Base-by-base conservation (phyloP, 2,888 invertebrate species). In the Dendrolimus houi region DNA sequence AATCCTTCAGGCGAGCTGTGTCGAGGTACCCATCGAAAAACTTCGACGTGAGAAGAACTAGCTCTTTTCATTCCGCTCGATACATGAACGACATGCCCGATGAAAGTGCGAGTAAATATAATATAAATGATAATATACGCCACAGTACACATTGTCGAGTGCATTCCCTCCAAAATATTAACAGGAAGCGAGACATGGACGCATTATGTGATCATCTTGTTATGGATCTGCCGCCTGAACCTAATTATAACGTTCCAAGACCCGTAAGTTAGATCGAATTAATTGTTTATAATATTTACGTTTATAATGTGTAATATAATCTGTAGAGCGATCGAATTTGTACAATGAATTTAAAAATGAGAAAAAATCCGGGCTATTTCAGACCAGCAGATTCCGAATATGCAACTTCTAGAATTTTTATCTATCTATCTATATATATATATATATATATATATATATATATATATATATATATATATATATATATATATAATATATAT, bases 151-250 rank as follows among this genome's bases (percentile, higher is more conserved):
- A 68, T 62, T 90, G 90, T 63, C 72, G 88, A 54, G 83, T 88
- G 52, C 90, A 87, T 64, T 89, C 88, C 1, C 71, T 90, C 55
- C 90, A 89, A 63, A 90, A 89, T 57, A 84, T 90, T 42, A 81
- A 64, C 63, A 81, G 82, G 57, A 85, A 83, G 63, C 72, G 81
- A 53, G 88, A 89, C 9, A 81, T 82, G 83, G 89, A 89, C 55
- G 68, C 75, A 12, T 63, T 87, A 8, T 85, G 87, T 62, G 90
- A 90, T 60, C 88, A 88, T 61, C 68, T 89, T 17, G 84, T 85
- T 40, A 75, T 86, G 71, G 86, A 83, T 67, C 69, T 89, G 54
- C 88, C 90, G 7, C 81, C 84, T 1, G 89, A 89, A 54, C 70
- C 80, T 0, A 83, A 77, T 64, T 88, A 87, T 65, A 83, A 78